Percentiles rank a stretch among this genome's conserved stretches.
Evolutionary conservation across 1,140 invertebrate genomes (phyloP).

Genomic region (Drosophila equinoxialis): DNA sequence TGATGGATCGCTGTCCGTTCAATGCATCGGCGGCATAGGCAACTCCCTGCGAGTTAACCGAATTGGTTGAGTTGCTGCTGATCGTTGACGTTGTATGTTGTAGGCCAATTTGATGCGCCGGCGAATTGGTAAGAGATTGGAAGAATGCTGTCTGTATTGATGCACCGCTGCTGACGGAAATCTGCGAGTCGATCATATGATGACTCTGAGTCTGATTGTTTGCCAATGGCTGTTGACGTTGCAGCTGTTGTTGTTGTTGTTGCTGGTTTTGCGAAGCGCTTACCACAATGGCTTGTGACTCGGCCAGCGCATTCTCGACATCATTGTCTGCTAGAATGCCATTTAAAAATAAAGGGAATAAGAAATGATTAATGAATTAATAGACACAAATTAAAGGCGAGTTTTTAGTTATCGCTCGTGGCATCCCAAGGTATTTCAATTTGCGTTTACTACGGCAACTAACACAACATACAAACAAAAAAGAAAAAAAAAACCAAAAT

Average conservation of each 20-base stretch:
- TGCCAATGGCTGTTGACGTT: slow-evolving; percentile 53
- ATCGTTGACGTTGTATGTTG: slow-evolving; percentile 57
- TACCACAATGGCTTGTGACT: slow-evolving; percentile 63
- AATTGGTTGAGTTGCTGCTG: slow-evolving; percentile 52
- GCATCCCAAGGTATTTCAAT: slow-evolving; percentile 4
- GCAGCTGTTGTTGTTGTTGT: slow-evolving; percentile 42
- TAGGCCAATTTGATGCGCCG: slow-evolving; percentile 48
- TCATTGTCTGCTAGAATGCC: slow-evolving; percentile 55
- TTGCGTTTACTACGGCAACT: neutral
- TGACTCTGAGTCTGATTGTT: slow-evolving; percentile 41
- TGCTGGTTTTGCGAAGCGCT: slow-evolving; percentile 48
- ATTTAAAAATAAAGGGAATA: slow-evolving; percentile 11
- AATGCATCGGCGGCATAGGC: slow-evolving; percentile 62
- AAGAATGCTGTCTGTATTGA: slow-evolving; percentile 77
- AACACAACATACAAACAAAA: neutral
- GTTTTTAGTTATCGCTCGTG: neutral
- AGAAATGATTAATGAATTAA: slow-evolving; percentile 19
- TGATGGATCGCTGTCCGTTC: slow-evolving; percentile 36
- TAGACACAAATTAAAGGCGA: neutral
- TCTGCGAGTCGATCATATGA: slow-evolving; percentile 75
- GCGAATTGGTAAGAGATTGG: slow-evolving; percentile 61
- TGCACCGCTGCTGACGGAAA: slow-evolving; percentile 70
- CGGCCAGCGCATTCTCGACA: slow-evolving; percentile 57
- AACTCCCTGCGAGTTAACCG: slow-evolving; percentile 53
- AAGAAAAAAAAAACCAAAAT: neutral